Evolutionary conservation across 2,113 vertebrate species (phyloP), one percentile per base, ranked within the genome.

Genomic region (Gavia stellata): DNA sequence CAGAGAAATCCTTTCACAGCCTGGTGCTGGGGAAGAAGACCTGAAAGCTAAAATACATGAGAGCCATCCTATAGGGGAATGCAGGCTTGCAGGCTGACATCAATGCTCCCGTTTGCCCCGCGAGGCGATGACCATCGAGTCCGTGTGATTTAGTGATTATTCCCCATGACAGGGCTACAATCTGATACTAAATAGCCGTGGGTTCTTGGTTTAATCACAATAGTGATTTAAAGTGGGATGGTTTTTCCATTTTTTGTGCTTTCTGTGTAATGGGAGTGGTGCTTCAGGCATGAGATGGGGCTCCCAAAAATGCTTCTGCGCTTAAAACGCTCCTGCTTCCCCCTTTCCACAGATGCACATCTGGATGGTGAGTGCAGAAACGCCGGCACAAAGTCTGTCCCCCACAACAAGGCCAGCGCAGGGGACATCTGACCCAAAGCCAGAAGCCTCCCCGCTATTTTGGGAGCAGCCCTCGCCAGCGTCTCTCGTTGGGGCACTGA

Each of bases 311-410:
- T n/a, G 14, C 38, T 79, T 78, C 87, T 40, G 56, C 20, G 10
- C 33, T 67, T 63, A 42, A 34, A 55, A 34, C 1, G 0, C 33
- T 66, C 52, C 28, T 52, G 45, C 40, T 55, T 65, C 73, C 16
- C 13, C 26, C 40, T 10, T 79, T 75, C 31, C 56, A 52, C 38
- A 31, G 73, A 21, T 18, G 29, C 16, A 8, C 47, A 14, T 62
- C 44, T 68, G 88, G 62, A 28, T 4, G 6, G 21, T 12, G 49
- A 88, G 10, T 7, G 31, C 40, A 53, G 85, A 65, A 94, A 72
- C 3, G 1, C 18, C 0, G 7, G 47, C 19, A 8, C 45, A 45
- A 61, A 65, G 33, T 0, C 0, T 0, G 1, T 81, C 24, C 29
- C 63, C 24, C 33, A n/a, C 17, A 10, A 13, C 55, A 71, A 74